Evolutionary conservation across 1,140 invertebrate genomes (phyloP), one percentile per base, ranked within the genome.

Genomic region (Ruditapes philippinarum): DNA sequence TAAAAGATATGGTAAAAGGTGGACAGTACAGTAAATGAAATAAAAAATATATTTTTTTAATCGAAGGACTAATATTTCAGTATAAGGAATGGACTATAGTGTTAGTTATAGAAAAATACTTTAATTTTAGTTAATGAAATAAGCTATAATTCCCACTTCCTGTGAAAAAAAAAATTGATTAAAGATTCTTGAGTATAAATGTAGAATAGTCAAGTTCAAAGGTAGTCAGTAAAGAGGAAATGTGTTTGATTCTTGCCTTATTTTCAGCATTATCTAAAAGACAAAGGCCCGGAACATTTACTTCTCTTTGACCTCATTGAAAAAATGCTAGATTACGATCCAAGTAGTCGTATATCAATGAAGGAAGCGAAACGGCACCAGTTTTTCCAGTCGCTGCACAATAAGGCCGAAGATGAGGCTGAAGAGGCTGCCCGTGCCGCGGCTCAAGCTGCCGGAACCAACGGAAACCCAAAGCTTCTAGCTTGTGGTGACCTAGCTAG

Each of bases 241-340:
- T 25, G 28, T 62, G 9, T 70, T 40, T 31, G 9, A 31, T 28
- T 70, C 25, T 22, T 17, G 5, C 70, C 22, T 79, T 91, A 91
- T 92, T 97, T 97, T 57, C 97, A 99, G 98, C 97, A 99, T 95
- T 99, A 99, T 96, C 97, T 99, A 96, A 97, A 97, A 93, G 95
- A 94, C 88, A 98, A 98, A 93, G 93, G 93, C 36, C 97, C 98
- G 87, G 99, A 99, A 91, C 98, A 99, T 95, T 97, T 97, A 85
- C 97, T 98, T 93, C 96, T 99, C 90, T 99, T 99, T 96, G 98
- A 99, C 94, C 96, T 99, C 89, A 98, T 99, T 90, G 97, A 97
- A 91, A 97, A 97, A 96, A 99, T 99, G 99, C 96, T 99, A 93
- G 98, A 99, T 88, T 99, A 99, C 96, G 98, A 99, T 94, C 99